Base-by-base conservation (phyloP, 2,797 vertebrate genomes). In the Atherinosoma microstoma region DNA sequence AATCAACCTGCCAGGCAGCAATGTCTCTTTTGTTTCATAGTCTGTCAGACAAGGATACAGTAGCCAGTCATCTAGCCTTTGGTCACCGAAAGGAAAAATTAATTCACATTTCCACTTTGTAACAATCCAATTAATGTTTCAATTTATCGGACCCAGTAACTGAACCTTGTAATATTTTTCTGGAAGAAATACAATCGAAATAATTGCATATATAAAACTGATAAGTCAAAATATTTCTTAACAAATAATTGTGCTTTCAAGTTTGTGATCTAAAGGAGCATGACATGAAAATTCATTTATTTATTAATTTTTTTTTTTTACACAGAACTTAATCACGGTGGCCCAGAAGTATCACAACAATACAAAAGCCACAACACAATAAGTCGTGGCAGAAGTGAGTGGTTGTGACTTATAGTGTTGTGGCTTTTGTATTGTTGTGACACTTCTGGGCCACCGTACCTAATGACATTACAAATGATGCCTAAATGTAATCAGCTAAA, bases 21-120 rank as follows among this genome's bases (percentile, higher is more conserved):
- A 75, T 85, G 84, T 73, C 38, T 81, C 66, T 66, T 77, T 66
- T 58, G 42, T 78, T 29, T 81, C 60, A 29, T 49, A 82, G 56
- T 51, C 3, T 77, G 78, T 86, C 75, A 73, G 73, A 78, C 6
- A 18, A 10, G 35, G 64, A 67, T 4, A 49, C 60, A 32, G 73
- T 34, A 47, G 42, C 56, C 60, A 20, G 57, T 54, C 62, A 74
- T 27, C 54, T 75, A 45, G 45, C 16, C 35, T 64, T 69, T 74
- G 34, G 73, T 34, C 62, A 40, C 53, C 58, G 64, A 56, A 13
- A 63, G 36, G 18, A 51, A 71, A 76, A 73, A 13, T n/a, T 30
- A 59, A 58, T n/a, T 18, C 29, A 20, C 32, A 38, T 36, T 67
- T 67, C 24, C n/a, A 38, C 9, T 20, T 51, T 27, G 27, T 18